Evolutionary conservation across 2,113 vertebrate species (phyloP), one percentile per base, ranked within the genome.

Genomic region (Donacobius atricapilla): DNA sequence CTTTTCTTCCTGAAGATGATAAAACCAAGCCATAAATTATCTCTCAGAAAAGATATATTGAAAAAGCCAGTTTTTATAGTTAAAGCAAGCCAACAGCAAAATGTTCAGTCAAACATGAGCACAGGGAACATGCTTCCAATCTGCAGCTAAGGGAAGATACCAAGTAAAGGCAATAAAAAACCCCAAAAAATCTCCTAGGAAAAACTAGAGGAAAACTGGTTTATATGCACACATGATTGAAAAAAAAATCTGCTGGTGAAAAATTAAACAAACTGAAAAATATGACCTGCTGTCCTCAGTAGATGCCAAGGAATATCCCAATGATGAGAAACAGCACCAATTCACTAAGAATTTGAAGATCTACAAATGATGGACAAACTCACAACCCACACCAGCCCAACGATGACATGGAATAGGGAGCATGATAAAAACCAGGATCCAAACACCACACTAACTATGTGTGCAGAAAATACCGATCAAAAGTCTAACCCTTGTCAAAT

Each of bases 401-500:
- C 0, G 1, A 87, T 3, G 20, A 79, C n/a, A 60, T 1, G 35
- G 73, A 94, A 53, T 6, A 89, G 16, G 15, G 12, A 94, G 68
- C 63, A 81, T 0, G 0, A 31, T 28, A 61, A 90, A 88, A 95
- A 64, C 4, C 61, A 53, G 92, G 78, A 94, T 89, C 56, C 87
- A 97, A 93, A 94, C 48, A 93, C 45, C 72, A 60, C n/a, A 92
- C 65, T 92, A 64, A 48, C 69, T 72, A 81, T 28, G 63, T 89
- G 88, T 57, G 70, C 83, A 96, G 96, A 90, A 97, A 83, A 86
- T 37, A 81, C 65, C 58, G 61, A 90, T 90, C 44, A 96, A 90
- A 95, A 96, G 77, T 90, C 95, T 96, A 97, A 97, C 93, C 76
- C 86, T 91, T 95, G 66, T 94, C 89, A 96, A 93, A 94, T 0